phyloP scores from a whole-genome alignment of 2,797 vertebrate species.

The Dallia pectoralis region DNA sequence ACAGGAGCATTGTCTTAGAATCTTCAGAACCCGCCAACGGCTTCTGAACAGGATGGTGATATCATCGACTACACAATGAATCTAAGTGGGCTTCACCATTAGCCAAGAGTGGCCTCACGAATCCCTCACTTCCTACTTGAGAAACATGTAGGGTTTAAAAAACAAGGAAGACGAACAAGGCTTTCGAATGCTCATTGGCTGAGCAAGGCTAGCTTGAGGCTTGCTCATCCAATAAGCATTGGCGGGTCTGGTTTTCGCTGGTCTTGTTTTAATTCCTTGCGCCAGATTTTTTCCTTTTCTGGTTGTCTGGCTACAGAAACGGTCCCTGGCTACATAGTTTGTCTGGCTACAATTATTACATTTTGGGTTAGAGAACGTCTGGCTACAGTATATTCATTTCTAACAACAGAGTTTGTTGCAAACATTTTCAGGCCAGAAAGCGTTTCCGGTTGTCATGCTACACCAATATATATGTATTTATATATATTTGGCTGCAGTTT shows the following conservation, averaged over 20 bases:
- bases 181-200: neutral
- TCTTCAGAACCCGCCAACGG: slow-evolving; percentile 20
- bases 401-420: neutral
- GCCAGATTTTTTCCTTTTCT: neutral
- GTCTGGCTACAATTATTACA: neutral
- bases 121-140: slow-evolving; percentile 4
- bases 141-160: neutral
- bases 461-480: too few species aligned
- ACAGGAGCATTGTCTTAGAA: neutral
- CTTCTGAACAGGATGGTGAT: slow-evolving; percentile 33
- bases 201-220: neutral
- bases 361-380: neutral
- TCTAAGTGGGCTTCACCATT: slow-evolving; percentile 5
- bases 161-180: neutral
- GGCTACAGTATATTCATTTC: neutral
- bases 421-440: too few species aligned
- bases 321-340: neutral
- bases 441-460: too few species aligned
- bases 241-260: neutral
- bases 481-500: too few species aligned
- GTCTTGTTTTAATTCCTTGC: neutral
- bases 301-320: neutral
- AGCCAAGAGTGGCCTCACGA: neutral
- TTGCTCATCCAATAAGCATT: neutral
- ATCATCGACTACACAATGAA: slow-evolving; percentile 38